A percentile compares a stretch with the other conserved stretches of the same genome.
These are phyloP conservation scores for Helostoma temminkii DNA, from an alignment of 2,797 vertebrate genomes.

Conservation along the genomic window DNA sequence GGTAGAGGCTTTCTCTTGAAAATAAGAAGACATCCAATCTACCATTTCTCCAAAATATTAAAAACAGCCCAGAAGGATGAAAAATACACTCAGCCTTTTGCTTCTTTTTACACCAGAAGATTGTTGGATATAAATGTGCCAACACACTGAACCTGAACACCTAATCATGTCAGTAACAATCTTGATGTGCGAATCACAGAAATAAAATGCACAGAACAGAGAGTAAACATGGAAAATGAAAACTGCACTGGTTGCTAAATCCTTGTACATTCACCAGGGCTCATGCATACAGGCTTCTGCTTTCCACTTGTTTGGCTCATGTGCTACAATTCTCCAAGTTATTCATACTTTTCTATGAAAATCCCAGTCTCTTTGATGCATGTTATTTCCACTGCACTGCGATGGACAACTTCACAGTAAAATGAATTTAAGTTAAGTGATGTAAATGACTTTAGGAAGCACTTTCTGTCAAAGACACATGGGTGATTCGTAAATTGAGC, in stretches of 20 bases:
- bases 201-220: constrained; percentile 55
- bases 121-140: constrained; percentile 36
- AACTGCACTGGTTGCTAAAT: constrained; percentile 58
- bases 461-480: constrained; percentile 77
- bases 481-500: constrained; percentile 67
- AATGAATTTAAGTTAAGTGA: constrained; percentile 43
- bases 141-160: constrained; percentile 51
- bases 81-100: constrained; percentile 44
- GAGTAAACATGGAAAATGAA: constrained; percentile 47
- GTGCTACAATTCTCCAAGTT: constrained; percentile 53
- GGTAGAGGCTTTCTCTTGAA: constrained; percentile 62
- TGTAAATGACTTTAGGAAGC: constrained; percentile 70
- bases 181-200: constrained; percentile 32
- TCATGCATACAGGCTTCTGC: constrained; percentile 46
- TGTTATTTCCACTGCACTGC: constrained; percentile 55
- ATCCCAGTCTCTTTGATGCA: constrained; percentile 14
- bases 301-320: constrained; percentile 45
- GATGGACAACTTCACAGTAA: constrained; percentile 73
- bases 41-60: constrained; percentile 37
- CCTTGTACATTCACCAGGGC: constrained; percentile 65
- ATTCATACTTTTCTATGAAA: constrained; percentile 27
- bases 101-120: constrained; percentile 30
- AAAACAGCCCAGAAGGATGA: constrained; percentile 35
- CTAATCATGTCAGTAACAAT: constrained; percentile 35
- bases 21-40: constrained; percentile 60